Evolutionary conservation across 1,140 invertebrate genomes (phyloP), one percentile per base, ranked within the genome.

Genomic region (Octopus sinensis): DNA sequence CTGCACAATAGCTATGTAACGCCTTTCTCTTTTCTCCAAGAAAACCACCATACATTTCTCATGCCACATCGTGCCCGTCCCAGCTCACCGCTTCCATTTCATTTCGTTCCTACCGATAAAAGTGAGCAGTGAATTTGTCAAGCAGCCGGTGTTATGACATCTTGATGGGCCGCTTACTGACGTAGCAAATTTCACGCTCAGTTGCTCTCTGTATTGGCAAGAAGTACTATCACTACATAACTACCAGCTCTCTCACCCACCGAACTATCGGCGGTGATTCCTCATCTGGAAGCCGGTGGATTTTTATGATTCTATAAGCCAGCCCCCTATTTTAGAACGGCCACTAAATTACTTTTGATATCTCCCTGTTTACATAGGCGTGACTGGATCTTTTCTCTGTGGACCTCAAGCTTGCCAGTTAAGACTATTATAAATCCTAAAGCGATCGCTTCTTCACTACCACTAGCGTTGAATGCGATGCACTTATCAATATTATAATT

Each of bases 341-440:
- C 76, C 43, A 77, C 76, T 77, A 77, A 77, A 77, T 77, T 77
- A 77, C 76, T 77, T 51, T 77, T 77, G 76, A 77, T 77, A 77
- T 77, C 52, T 30, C 6, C 76, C 17, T 77, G 76, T 77, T 77
- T 77, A 77, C 52, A 77, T 7, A 77, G 52, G 76, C 76, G 76
- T 77, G 30, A 77, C 76, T 52, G 43, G 76, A 53, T 73, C 43
- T 52, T 77, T 77, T 77, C 76, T 77, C 76, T 52, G 76, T 52
- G 76, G 76, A 53, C 76, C 76, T 77, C n/a, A 5, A 51, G 76
- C 17, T 77, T 77, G 76, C 43, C 76, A 77, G 76, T n/a, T 13
- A 51, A 77, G 23, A 53, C 30, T n/a, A 17, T 77, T 43, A 77
- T 77, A 77, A 77, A 77, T 77, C 68, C 68, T 73, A 43, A 43